Evolutionary conservation across 2,888 invertebrate genomes (phyloP), one percentile per base, ranked within the genome.

Genomic region (Phyto melanocephala): DNA sequence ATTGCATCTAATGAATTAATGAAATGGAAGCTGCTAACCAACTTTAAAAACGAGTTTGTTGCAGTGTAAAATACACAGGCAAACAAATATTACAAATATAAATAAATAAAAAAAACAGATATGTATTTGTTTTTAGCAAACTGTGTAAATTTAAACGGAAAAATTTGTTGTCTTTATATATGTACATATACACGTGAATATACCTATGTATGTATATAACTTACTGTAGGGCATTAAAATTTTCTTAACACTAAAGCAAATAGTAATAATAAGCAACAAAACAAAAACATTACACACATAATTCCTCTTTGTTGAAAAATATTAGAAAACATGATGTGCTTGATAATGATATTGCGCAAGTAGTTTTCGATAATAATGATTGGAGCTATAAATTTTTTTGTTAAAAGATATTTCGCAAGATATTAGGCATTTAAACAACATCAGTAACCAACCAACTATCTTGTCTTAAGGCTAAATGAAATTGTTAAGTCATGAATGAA

Each of bases 401-500:
- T 70, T 63, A 1, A 52, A 68, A 58, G 17, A 3, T n/a, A 52
- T 56, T 56, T 56, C 13, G 5, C 10, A 45, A 63, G 47, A 52
- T 70, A 60, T 50, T 56, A 28, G 37, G 2, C 28, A 47, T 24
- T 45, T 45, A 37, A 67, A 40, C 35, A 67, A 28, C n/a, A 68
- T 17, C 62, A 8, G 15, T 17, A 58, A 24, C 45, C 60, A 72
- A 56, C 47, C 10, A 58, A 24, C 45, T 47, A 72, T 47, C 40
- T 56, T 33, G 45, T 67, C 47, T 75, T 67, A 60, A 75, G 82
- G 60, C 79, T 67, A 82, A 52, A 71, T 65, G 17, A 75, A 82
- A 82, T 76, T 71, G 79, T 60, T 65, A 65, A 82, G 67, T 82
- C 76, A 79, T 82, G 82, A 82, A 82, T 82, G 75, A 82, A 78